These are phyloP conservation scores for Platorchestia sp. DNA, from an alignment of 1,140 invertebrate species.

Conservation along the genomic window DNA sequence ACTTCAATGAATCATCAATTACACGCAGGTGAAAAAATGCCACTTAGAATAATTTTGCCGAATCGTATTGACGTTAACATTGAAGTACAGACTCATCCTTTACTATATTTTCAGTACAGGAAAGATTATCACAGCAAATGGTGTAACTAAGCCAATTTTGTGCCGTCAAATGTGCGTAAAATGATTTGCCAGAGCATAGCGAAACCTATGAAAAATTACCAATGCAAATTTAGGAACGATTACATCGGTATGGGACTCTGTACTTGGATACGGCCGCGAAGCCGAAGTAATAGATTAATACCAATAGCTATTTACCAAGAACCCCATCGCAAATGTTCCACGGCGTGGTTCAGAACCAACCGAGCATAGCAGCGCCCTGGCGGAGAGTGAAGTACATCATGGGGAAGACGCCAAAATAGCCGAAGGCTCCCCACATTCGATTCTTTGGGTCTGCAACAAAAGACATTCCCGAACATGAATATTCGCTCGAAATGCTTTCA, in stretches of 20 bases:
- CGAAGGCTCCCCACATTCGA: conserved; percentile 71
- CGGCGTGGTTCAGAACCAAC: conserved; percentile 65
- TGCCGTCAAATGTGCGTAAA: too few species aligned
- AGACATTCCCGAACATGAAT: conserved; percentile 23
- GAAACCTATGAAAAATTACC: too few species aligned
- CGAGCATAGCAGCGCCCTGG: conserved; percentile 69
- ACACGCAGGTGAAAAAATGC: too few species aligned
- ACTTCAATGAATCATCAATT: too few species aligned
- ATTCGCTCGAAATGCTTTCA: not conserved
- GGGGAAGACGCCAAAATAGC: conserved; percentile 71
- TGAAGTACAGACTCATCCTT: too few species aligned
- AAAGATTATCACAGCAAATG: too few species aligned
- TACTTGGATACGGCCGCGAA: not conserved
- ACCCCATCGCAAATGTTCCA: not conserved
- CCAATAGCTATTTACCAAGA: not conserved
- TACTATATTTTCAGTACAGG: too few species aligned
- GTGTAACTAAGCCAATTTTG: too few species aligned
- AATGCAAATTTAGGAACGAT: too few species aligned
- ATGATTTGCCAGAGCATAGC: too few species aligned
- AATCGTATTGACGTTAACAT: too few species aligned
- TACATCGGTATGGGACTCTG: not conserved
- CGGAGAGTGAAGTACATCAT: conserved; percentile 70
- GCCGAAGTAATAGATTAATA: not conserved
- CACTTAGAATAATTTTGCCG: too few species aligned
- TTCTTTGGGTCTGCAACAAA: conserved; percentile 71